Evolutionary conservation across 1,140 invertebrate species (phyloP).

Genomic region (Cyphomyrmex costatus): DNA sequence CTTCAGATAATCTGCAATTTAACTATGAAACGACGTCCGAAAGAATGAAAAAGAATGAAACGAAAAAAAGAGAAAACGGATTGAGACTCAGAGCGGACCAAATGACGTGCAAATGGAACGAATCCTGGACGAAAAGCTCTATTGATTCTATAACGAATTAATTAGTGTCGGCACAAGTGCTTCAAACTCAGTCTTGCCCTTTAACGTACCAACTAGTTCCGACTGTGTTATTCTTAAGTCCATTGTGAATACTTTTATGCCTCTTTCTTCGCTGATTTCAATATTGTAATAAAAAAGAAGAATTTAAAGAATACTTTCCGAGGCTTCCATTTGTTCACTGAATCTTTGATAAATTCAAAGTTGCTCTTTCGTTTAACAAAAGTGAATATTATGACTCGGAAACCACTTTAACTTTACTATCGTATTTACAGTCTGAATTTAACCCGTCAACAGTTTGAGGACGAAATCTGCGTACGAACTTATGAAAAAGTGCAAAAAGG

Average conservation of each 20-base stretch:
- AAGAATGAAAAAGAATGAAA: constrained; percentile 54
- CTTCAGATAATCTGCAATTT: constrained; percentile 58
- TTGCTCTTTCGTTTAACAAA: not conserved
- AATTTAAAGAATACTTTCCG: not conserved
- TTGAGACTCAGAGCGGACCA: constrained; percentile 58
- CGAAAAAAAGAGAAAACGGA: constrained; percentile 58
- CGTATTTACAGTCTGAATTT: not conserved
- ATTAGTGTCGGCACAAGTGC: constrained; percentile 59
- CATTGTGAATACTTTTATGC: constrained; percentile 22
- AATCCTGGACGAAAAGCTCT: constrained; percentile 36
- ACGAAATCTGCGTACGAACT: not conserved
- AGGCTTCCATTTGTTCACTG: not conserved
- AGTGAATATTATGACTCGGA: not conserved
- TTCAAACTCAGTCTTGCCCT: constrained; percentile 19
- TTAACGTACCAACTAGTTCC: constrained; percentile 11
- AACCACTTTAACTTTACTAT: not conserved
- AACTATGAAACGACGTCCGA: constrained; percentile 31
- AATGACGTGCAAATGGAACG: constrained; percentile 45
- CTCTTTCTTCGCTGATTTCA: not conserved
- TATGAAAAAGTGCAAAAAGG: constrained; percentile 24
- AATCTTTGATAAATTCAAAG: constrained; percentile 4
- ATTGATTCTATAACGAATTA: constrained; percentile 73
- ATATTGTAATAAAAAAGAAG: not conserved
- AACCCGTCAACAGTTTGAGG: not conserved
- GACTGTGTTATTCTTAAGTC: constrained; percentile 39